A percentile compares a stretch with the other conserved stretches of the same genome.
phyloP scores from a whole-genome alignment of 2,797 vertebrate species.

The Sebastes steindachneri region DNA sequence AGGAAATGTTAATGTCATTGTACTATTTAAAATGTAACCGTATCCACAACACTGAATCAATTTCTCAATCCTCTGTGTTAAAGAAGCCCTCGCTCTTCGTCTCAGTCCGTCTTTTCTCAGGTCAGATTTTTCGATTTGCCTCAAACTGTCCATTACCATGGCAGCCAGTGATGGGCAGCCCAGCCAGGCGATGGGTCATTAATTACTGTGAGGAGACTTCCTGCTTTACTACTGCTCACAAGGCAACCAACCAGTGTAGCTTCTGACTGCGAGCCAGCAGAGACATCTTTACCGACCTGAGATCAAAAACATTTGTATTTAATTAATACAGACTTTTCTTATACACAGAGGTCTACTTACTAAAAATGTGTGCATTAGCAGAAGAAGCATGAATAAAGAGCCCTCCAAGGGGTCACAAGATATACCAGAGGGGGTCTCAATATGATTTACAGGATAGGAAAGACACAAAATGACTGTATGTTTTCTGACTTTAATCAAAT shows the following conservation, averaged over 20 bases:
- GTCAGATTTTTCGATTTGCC: constrained; percentile 18
- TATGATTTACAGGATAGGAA: not conserved
- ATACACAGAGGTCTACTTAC: not conserved
- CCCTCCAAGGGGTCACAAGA: not conserved
- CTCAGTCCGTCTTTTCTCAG: constrained; percentile 18
- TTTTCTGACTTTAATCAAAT: not conserved
- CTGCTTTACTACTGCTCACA: constrained; percentile 31
- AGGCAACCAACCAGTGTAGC: constrained; percentile 14
- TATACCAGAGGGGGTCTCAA: not conserved
- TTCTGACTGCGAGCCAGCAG: constrained; percentile 24
- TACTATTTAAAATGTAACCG: not conserved
- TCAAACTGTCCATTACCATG: constrained; percentile 29
- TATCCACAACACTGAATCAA: not conserved
- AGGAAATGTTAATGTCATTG: not conserved
- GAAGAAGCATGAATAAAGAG: not conserved
- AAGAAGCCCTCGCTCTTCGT: not conserved
- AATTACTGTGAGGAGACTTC: constrained; percentile 38
- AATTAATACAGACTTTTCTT: not conserved
- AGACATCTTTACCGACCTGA: not conserved
- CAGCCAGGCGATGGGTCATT: constrained; percentile 36
- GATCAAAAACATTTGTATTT: not conserved
- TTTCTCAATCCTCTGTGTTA: not conserved
- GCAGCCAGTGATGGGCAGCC: constrained; percentile 43
- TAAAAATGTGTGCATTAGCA: not conserved
- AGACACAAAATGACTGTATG: not conserved